Evolutionary conservation across 2,888 invertebrate species (phyloP), one percentile per base, ranked within the genome.

Genomic region (Drosophila kuntzei): DNA sequence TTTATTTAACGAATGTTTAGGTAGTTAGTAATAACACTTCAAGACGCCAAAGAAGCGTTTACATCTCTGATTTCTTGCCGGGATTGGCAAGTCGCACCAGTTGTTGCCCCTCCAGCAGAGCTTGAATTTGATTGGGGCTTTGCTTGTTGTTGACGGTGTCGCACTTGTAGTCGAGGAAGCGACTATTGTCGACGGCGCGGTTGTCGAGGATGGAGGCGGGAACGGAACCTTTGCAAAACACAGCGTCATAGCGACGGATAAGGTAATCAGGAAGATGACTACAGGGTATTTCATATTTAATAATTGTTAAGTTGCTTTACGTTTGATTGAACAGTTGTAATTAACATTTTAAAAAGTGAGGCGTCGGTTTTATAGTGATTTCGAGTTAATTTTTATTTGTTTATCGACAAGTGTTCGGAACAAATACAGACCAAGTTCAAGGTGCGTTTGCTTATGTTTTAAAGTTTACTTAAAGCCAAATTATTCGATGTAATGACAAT

Each of bases 41-140:
- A 6, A 5, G 2, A 27, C n/a, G 11, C 72, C 65, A 36, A 71
- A 60, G 34, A 72, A 32, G 3, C 11, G 11, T 29, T 71, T 65
- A 9, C 72, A 71, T 29, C 36, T 29, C 4, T 11, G n/a, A 5
- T n/a, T 43, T 41, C 14, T 20, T 29, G 6, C 3, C 6, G 50
- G 46, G 5, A 49, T 4, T n/a, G n/a, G 12, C 16, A 65, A 8
- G 16, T 51, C 22, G 60, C 71, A 71, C 71, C 71, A 71, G 60
- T 71, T 71, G 60, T 71, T 71, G 8, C 59, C 43, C 22, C 4
- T 41, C 71, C 65, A 60, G 71, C 71, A 71, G 46, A 43, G 60
- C 8, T 51, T 71, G n/a, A 34, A 25, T 14, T 63, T 71, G 9
- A n/a, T 29, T 2, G 55, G 46, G 0, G 16, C 9, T 18, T 29